These are phyloP conservation scores for Bugulina stolonifera DNA, from an alignment of 2,888 invertebrate genomes.

Conservation along the genomic window DNA sequence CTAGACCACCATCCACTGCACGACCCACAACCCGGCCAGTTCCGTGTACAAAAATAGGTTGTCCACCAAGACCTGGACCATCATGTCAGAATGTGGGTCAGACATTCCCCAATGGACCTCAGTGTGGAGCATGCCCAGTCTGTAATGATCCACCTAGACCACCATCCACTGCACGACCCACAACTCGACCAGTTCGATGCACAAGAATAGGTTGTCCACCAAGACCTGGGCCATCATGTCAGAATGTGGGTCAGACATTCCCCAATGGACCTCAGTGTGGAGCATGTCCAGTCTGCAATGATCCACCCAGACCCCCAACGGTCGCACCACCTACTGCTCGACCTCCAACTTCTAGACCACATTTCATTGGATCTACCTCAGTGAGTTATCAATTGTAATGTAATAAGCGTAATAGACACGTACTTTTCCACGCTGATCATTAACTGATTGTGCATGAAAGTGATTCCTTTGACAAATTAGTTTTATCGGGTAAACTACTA, in stretches of 20 bases:
- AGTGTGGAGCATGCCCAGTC: not conserved
- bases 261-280: conserved; percentile 4
- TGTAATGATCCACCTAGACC: not conserved
- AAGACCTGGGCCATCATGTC: not conserved
- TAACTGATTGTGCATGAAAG: too few relatives aligned
- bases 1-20: not conserved
- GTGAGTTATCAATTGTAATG: too few relatives aligned
- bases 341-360: too few relatives aligned
- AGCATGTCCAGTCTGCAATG: conserved; percentile 7
- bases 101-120: conserved; percentile 3
- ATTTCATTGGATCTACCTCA: too few relatives aligned
- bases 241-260: not conserved
- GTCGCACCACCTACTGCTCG: not conserved
- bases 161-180: not conserved
- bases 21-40: not conserved
- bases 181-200: not conserved
- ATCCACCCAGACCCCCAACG: not conserved
- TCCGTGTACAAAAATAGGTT: not conserved
- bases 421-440: too few relatives aligned
- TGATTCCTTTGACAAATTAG: too few relatives aligned
- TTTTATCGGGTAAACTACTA: too few relatives aligned
- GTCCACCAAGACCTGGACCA: not conserved
- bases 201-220: conserved; percentile 8
- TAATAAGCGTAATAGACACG: too few relatives aligned
- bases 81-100: not conserved